phyloP scores from a whole-genome alignment of 2,113 vertebrate species.

The Colistium nudipinnis region DNA sequence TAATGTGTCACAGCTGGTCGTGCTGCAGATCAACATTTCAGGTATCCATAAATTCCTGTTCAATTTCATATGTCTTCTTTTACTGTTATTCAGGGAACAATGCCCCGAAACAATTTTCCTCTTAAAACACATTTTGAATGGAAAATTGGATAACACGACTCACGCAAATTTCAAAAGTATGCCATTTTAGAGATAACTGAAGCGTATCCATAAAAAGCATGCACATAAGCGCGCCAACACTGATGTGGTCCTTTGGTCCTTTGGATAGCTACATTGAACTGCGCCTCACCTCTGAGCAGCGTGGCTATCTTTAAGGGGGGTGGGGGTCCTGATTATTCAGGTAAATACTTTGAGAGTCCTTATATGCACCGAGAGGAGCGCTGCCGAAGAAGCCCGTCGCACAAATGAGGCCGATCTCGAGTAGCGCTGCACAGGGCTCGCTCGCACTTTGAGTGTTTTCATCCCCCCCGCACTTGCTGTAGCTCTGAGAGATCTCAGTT shows the following conservation, averaged over 20 bases:
- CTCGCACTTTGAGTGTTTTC: slow-evolving; percentile 60
- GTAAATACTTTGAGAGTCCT: slow-evolving; percentile 58
- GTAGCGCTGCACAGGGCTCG: slow-evolving; percentile 34
- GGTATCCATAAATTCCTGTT: not conserved
- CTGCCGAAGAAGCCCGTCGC: slow-evolving; percentile 47
- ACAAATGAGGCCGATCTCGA: slow-evolving; percentile 65
- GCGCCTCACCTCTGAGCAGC: slow-evolving; percentile 38
- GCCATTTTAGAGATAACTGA: not conserved
- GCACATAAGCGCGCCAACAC: no score
- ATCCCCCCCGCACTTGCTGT: slow-evolving; percentile 42
- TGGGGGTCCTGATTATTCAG: slow-evolving; percentile 56
- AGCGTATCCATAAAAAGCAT: no score
- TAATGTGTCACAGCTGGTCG: not conserved
- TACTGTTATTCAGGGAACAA: not conserved
- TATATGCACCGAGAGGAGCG: slow-evolving; percentile 30
- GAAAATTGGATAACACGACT: not conserved
- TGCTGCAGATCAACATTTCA: not conserved
- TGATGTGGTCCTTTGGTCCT: not conserved
- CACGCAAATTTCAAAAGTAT: not conserved
- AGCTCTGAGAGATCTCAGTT: slow-evolving; percentile 68
- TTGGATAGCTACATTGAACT: no score
- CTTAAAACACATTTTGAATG: not conserved
- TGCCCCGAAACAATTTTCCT: not conserved
- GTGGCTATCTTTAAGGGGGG: no score
- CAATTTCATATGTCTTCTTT: not conserved